These are phyloP conservation scores for Xylophagus ater DNA, from an alignment of 2,888 invertebrate genomes.

Conservation along the genomic window DNA sequence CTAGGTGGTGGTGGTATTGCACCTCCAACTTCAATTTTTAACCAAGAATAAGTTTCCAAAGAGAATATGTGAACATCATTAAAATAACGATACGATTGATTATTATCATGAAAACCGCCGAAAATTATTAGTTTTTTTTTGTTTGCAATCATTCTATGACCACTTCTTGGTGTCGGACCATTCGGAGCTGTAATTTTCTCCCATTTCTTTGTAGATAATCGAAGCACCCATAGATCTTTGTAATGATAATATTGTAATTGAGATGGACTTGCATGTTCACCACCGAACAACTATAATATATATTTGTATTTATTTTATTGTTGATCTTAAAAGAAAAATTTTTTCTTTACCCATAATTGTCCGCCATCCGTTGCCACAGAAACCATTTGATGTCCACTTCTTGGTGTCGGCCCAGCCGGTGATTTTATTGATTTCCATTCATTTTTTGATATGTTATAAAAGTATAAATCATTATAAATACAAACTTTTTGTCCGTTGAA, in stretches of 20 bases:
- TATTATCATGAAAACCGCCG: slow-evolving; percentile 87
- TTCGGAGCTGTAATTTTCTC: slow-evolving; percentile 63
- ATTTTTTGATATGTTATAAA: slow-evolving; percentile 67
- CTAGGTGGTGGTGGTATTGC: slow-evolving; percentile 58
- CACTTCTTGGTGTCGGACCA: slow-evolving; percentile 75
- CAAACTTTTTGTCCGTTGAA: slow-evolving; percentile 78
- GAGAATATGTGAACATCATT: slow-evolving; percentile 79
- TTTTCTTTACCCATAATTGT: slow-evolving; percentile 48
- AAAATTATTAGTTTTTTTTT: slow-evolving; percentile 75
- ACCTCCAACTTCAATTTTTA: slow-evolving; percentile 53
- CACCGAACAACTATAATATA: slow-evolving; percentile 58
- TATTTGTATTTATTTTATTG: slow-evolving; percentile 1
- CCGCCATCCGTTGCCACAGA: slow-evolving; percentile 55
- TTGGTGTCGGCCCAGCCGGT: slow-evolving; percentile 76
- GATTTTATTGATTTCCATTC: slow-evolving; percentile 72
- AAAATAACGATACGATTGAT: slow-evolving; percentile 74
- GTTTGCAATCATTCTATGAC: slow-evolving; percentile 75
- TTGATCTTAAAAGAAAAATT: not conserved
- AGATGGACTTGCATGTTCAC: slow-evolving; percentile 82
- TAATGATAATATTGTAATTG: slow-evolving; percentile 91
- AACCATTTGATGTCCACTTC: slow-evolving; percentile 82
- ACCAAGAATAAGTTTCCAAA: slow-evolving; percentile 68
- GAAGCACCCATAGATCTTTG: slow-evolving; percentile 81
- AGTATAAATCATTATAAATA: slow-evolving; percentile 74
- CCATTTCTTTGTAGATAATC: slow-evolving; percentile 66